Percentiles rank a stretch among this genome's conserved stretches.
These are phyloP conservation scores for Drosophila anomelani DNA, from an alignment of 2,888 invertebrate genomes.

Conservation along the genomic window DNA sequence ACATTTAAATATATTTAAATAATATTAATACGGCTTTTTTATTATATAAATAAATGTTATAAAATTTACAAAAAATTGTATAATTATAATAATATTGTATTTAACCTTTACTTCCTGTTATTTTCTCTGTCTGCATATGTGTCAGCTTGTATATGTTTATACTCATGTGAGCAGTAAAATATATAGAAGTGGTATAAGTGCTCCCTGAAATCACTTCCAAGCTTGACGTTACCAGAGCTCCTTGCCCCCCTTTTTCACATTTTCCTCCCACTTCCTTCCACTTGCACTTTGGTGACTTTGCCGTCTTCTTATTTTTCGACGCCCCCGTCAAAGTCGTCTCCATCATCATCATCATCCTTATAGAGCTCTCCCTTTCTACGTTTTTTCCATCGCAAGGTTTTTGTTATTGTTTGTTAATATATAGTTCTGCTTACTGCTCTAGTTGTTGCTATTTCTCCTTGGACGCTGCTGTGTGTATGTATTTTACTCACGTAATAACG, in stretches of 20 bases:
- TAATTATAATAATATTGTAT: no score
- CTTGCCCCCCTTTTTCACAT: background rate
- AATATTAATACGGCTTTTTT: fast-evolving
- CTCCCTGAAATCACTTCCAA: conserved; percentile 75
- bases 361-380: conserved; percentile 1
- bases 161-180: conserved; percentile 55
- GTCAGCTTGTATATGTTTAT: conserved; percentile 12
- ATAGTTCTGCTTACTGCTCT: conserved; percentile 41
- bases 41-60: background rate
- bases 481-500: conserved; percentile 55
- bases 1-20: background rate
- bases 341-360: conserved; percentile 21
- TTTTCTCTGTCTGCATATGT: background rate
- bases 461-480: conserved; percentile 39
- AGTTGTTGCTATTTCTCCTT: conserved; percentile 23
- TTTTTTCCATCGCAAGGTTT: conserved; percentile 17
- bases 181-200: conserved; percentile 64
- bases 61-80: no score
- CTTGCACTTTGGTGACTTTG: conserved; percentile 66
- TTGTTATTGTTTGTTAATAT: conserved; percentile 56
- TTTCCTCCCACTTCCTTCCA: conserved; percentile 11
- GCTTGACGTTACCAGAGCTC: conserved; percentile 41
- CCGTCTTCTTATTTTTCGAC: conserved; percentile 29
- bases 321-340: conserved; percentile 23
- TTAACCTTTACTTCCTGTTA: no score